Conservation (phyloP, 2,888 invertebrate genomes). For the Oscheius sp. region DNA sequence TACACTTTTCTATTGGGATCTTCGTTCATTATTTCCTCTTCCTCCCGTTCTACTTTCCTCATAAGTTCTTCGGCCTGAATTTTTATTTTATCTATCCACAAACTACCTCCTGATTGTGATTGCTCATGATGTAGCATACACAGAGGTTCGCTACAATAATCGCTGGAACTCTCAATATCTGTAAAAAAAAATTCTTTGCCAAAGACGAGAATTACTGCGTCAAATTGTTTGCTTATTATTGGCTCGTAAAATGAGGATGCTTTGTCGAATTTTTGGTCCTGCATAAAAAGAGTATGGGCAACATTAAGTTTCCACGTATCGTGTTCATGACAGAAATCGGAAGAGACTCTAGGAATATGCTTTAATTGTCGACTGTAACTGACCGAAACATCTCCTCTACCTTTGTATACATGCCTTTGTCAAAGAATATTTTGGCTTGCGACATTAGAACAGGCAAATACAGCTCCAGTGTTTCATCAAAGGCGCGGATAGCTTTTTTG, state of each 20-base stretch:
- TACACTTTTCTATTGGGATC: slow-evolving; percentile 91
- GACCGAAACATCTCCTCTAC: slow-evolving; percentile 74
- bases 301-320: slow-evolving; percentile 97
- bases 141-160: slow-evolving; percentile 97
- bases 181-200: neutral
- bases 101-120: slow-evolving; percentile 87
- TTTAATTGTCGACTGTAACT: neutral
- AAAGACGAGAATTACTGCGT: slow-evolving; percentile 74
- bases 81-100: neutral
- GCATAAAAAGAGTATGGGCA: slow-evolving; percentile 98
- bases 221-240: slow-evolving; percentile 91
- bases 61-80: slow-evolving; percentile 76
- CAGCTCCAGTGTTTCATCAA: slow-evolving; percentile 85
- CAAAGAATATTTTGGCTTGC: slow-evolving; percentile 96
- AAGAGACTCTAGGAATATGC: slow-evolving; percentile 43
- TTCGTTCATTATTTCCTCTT: slow-evolving; percentile 86
- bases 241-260: slow-evolving; percentile 97
- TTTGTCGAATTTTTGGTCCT: slow-evolving; percentile 87
- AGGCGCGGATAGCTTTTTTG: slow-evolving; percentile 84
- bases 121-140: slow-evolving; percentile 98
- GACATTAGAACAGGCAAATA: slow-evolving; percentile 98
- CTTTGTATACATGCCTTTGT: slow-evolving; percentile 90
- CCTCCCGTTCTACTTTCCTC: slow-evolving; percentile 97
- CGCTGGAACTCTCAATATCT: slow-evolving; percentile 88
- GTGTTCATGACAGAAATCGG: slow-evolving; percentile 94